Evolutionary conservation across 2,113 vertebrate species (phyloP).

Genomic region (Anser cygnoides): DNA sequence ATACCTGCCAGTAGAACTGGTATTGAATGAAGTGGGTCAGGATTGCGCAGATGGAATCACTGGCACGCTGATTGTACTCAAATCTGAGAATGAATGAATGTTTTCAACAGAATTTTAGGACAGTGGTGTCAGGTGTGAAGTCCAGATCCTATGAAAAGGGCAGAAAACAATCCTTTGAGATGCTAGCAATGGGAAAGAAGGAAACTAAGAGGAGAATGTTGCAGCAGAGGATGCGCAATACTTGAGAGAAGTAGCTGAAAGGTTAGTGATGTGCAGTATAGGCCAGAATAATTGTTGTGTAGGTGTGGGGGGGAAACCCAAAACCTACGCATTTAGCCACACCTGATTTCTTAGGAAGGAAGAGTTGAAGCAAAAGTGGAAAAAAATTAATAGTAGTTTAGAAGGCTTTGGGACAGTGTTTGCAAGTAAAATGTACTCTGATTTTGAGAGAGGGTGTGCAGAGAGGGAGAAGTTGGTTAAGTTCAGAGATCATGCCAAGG

Average conservation of each 20-base stretch:
- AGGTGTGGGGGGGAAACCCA: neutral
- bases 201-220: neutral
- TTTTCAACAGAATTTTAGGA: neutral
- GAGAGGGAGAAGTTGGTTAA: neutral
- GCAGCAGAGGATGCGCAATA: neutral
- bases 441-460: neutral
- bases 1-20: neutral
- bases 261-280: neutral
- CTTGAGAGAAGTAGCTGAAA: neutral
- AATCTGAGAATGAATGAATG: neutral
- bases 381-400: neutral
- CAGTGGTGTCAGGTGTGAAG: neutral
- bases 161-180: neutral
- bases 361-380: neutral
- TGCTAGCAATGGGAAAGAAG: neutral
- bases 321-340: neutral
- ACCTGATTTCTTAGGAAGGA: neutral
- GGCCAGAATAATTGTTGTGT: neutral
- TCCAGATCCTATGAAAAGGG: neutral
- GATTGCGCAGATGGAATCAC: neutral
- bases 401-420: neutral
- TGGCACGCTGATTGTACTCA: neutral
- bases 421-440: neutral
- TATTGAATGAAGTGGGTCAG: neutral
- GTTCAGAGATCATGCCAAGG: neutral